Percentiles rank a stretch among this genome's conserved stretches.
phyloP scores from a whole-genome alignment of 64 coral and sea anemone species.

The Orbicella faveolata region DNA sequence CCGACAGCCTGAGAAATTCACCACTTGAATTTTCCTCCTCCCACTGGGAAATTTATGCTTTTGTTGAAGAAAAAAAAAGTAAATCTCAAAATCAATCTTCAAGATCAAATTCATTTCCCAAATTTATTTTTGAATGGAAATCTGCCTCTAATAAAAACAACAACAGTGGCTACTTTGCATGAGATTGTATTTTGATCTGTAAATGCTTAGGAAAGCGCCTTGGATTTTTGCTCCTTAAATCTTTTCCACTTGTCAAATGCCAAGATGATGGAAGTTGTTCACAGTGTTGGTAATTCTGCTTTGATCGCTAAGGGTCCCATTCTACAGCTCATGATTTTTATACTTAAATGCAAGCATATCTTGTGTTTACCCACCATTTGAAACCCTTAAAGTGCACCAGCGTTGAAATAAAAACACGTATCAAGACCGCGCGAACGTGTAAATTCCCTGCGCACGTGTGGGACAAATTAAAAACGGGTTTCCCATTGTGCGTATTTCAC shows the following conservation, averaged over 20 bases:
- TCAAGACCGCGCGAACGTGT: not conserved
- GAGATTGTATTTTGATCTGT: not conserved
- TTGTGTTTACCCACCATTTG: not conserved
- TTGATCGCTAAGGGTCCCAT: not conserved
- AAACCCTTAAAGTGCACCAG: not conserved
- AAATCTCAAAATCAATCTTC: not conserved
- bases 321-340: not conserved
- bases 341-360: not conserved
- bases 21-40: not conserved
- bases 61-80: not conserved
- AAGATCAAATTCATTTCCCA: not conserved
- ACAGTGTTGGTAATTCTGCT: too few species aligned
- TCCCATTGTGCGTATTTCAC: not conserved
- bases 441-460: constrained; percentile 8
- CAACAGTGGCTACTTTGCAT: not conserved
- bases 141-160: not conserved
- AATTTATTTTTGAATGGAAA: not conserved
- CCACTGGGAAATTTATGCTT: not conserved
- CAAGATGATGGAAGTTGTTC: not conserved
- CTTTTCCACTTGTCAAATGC: not conserved
- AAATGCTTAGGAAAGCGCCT: not conserved
- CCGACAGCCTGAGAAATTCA: constrained; percentile 19
- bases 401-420: not conserved
- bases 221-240: not conserved
- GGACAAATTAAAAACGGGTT: constrained; percentile 17